Evolutionary conservation across 2,113 vertebrate genomes (phyloP).

Genomic region (Notothenia coriiceps): DNA sequence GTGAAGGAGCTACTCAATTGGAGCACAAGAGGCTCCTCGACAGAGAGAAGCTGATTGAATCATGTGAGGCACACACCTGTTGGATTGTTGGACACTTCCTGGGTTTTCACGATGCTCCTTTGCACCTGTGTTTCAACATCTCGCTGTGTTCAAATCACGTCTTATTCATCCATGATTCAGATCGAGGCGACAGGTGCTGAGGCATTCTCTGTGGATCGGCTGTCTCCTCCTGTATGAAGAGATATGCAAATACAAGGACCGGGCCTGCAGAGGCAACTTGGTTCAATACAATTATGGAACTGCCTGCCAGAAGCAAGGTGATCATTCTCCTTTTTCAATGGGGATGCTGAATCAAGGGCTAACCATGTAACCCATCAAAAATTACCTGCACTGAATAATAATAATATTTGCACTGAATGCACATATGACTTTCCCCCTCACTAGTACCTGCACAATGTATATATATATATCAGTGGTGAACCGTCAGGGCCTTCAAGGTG

Average conservation of each 20-base stretch:
- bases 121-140: constrained; percentile 26
- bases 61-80: constrained; percentile 17
- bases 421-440: no score
- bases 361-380: no score
- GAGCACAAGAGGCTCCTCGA: constrained; percentile 18
- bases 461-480: no score
- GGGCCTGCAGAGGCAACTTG: no score
- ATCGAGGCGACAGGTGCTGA: not conserved
- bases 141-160: constrained; percentile 21
- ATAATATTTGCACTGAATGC: no score
- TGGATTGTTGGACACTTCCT: constrained; percentile 2
- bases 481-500: no score
- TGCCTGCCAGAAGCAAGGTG: not conserved
- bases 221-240: not conserved
- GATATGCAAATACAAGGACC: no score
- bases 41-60: constrained; percentile 26
- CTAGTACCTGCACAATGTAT: no score
- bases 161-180: not conserved
- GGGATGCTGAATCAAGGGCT: no score
- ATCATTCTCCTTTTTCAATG: not conserved
- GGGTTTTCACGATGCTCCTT: constrained; percentile 3
- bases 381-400: no score
- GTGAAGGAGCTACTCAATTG: constrained; percentile 22
- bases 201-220: not conserved
- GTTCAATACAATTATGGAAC: not conserved